Conservation (phyloP, 2,888 invertebrate species). For the Drosophila siamana region DNA sequence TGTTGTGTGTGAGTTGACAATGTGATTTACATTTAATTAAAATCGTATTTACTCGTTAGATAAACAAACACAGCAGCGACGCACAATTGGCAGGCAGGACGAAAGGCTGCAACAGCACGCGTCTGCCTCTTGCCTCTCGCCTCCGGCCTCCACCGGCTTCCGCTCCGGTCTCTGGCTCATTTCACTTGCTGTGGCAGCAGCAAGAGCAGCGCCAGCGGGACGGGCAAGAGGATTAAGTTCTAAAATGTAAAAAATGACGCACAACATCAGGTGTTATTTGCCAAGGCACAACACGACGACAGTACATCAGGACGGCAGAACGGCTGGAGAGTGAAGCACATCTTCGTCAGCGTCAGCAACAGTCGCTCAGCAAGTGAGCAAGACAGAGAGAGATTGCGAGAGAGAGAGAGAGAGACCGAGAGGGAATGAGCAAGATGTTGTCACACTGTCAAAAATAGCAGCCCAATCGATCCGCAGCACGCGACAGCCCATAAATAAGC, state of each 20-base stretch:
- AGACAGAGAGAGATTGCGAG: neutral
- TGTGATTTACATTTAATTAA: constrained; percentile 82
- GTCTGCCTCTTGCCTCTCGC: too few species aligned
- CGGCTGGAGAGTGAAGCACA: constrained; percentile 14
- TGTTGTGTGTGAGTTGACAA: constrained; percentile 68
- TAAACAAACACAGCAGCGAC: constrained; percentile 66
- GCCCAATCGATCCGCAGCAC: constrained; percentile 39
- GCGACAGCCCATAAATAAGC: constrained; percentile 30
- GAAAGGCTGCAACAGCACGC: constrained; percentile 22
- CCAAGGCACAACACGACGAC: neutral
- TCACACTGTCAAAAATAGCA: constrained; percentile 57
- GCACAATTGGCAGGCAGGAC: constrained; percentile 34
- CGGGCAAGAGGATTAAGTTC: constrained; percentile 38
- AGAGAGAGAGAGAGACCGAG: neutral
- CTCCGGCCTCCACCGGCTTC: too few species aligned
- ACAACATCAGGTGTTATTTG: constrained; percentile 38
- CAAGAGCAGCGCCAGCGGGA: neutral
- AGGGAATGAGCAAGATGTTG: constrained; percentile 7
- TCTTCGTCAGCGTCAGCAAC: constrained; percentile 8
- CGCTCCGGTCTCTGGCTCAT: constrained; percentile 25
- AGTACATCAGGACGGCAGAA: neutral
- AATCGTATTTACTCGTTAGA: constrained; percentile 81
- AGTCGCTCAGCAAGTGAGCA: neutral
- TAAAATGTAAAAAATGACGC: constrained; percentile 32
- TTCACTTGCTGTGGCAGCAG: constrained; percentile 14